Evolutionary conservation across 2,888 invertebrate genomes (phyloP), one percentile per base, ranked within the genome.

Genomic region (Cancer borealis): DNA sequence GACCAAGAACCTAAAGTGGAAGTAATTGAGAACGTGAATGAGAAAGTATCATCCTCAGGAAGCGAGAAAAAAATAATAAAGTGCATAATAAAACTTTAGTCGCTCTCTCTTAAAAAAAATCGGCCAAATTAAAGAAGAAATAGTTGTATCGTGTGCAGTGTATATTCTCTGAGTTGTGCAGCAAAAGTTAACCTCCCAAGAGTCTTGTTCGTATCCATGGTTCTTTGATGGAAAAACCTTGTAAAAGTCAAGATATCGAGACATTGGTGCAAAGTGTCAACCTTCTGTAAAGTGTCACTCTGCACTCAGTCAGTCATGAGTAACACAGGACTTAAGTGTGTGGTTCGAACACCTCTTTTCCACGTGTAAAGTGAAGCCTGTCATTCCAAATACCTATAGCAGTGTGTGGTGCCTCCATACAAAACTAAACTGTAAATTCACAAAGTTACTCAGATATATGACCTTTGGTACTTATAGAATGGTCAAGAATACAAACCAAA

Each of bases 61-160:
- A 47, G 47, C 8, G 45, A 88, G 88, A 88, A 88, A 88, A 88
- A 88, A 88, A 88, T 39, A 88, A 21, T 21, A 17, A 8, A 66
- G 60, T 66, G 17, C 17, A 66, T 21, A 66, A 66, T 66, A n/a
- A 39, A 17, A 45, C 39, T 21, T 39, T 30, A 26, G 3, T 45
- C 87, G 45, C 5, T 87, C 45, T 4, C 10, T 87, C 79, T 8
- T 14, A 79, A 79, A 30, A 30, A 79, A 87, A 87, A 87, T 12
- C 10, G 45, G 87, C 30, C 45, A 39, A 45, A 30, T 88, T 46
- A 46, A 88, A 46, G 39, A 88, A 88, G 88, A 88, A 88, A 46
- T 88, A 88, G n/a, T 17, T 87, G 30, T 87, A 3, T n/a, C 14
- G 45, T 88, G 39, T 47, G 49, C 10, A 49, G n/a, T 47, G 46